These are phyloP conservation scores for Stratiomys singularior DNA, from an alignment of 2,888 invertebrate species.

Conservation along the genomic window DNA sequence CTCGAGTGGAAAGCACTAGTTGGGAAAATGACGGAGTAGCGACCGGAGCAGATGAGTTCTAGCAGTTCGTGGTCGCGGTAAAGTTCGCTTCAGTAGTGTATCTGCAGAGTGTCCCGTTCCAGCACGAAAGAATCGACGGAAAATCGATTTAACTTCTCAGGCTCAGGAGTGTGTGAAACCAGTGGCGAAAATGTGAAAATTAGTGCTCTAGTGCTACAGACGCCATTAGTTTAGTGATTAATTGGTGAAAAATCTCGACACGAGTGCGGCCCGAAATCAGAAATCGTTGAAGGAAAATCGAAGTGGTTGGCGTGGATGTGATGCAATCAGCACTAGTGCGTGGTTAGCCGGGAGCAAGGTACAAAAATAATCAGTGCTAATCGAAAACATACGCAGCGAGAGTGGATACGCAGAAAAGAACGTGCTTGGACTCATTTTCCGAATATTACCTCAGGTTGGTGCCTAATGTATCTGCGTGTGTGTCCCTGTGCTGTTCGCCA, in stretches of 20 bases:
- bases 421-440: not conserved
- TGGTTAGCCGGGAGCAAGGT: not conserved
- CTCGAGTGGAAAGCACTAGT: not conserved
- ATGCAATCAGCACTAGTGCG: constrained; percentile 13
- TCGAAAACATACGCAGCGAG: not conserved
- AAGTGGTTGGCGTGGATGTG: constrained; percentile 15
- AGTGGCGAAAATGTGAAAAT: not conserved
- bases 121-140: not conserved
- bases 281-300: not conserved
- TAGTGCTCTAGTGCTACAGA: not conserved
- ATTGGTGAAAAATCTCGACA: not conserved
- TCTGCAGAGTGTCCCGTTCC: not conserved
- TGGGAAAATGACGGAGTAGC: not conserved
- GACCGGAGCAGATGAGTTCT: not conserved
- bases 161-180: not conserved
- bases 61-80: not conserved
- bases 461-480: not conserved
- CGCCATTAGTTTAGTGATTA: not conserved
- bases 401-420: not conserved
- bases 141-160: not conserved
- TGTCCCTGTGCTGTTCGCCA: no score
- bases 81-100: not conserved
- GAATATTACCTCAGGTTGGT: constrained; percentile 25
- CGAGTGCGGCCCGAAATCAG: not conserved
- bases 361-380: no score